phyloP scores from a whole-genome alignment of 2,113 vertebrate species.

The Amphiprion ocellaris region DNA sequence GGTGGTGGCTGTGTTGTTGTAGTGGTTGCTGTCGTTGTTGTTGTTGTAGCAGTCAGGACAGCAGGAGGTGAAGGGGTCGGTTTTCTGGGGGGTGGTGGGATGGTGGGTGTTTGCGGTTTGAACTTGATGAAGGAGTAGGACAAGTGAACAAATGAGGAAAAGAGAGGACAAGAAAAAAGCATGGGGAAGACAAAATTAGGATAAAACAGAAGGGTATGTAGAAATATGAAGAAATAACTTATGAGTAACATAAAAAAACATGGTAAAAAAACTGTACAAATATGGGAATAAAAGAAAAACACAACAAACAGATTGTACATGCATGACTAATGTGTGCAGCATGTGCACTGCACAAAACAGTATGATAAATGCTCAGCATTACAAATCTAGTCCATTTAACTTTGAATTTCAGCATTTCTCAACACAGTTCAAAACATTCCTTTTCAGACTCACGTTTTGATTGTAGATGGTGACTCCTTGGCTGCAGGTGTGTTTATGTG shows the following conservation, averaged over 20 bases:
- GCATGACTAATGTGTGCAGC: conserved; percentile 6
- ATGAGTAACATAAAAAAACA: conserved; percentile 29
- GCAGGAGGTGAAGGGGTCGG: conserved; percentile 58
- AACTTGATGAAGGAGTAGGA: conserved; percentile 73
- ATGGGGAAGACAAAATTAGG: conserved; percentile 62
- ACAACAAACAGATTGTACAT: conserved; percentile 23
- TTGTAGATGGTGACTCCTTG: conserved; percentile 91
- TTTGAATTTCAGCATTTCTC: neutral
- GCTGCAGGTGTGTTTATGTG: conserved; percentile 89
- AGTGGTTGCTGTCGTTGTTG: conserved; percentile 22
- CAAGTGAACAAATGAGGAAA: conserved; percentile 28
- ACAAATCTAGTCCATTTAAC: neutral
- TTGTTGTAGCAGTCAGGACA: conserved; percentile 38
- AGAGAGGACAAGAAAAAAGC: conserved; percentile 41
- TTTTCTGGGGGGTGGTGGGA: conserved; percentile 69
- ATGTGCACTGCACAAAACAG: neutral
- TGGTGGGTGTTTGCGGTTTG: conserved; percentile 73
- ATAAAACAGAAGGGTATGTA: conserved; percentile 50
- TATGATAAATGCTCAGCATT: neutral
- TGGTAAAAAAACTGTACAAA: conserved; percentile 32
- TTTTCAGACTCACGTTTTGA: conserved; percentile 85
- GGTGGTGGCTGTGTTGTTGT: conserved; percentile 33
- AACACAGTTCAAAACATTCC: neutral
- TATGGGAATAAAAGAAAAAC: conserved; percentile 5
- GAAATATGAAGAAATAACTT: conserved; percentile 40